Evolutionary conservation across 2,797 vertebrate species (phyloP).

Genomic region (Chiloscyllium punctatum): DNA sequence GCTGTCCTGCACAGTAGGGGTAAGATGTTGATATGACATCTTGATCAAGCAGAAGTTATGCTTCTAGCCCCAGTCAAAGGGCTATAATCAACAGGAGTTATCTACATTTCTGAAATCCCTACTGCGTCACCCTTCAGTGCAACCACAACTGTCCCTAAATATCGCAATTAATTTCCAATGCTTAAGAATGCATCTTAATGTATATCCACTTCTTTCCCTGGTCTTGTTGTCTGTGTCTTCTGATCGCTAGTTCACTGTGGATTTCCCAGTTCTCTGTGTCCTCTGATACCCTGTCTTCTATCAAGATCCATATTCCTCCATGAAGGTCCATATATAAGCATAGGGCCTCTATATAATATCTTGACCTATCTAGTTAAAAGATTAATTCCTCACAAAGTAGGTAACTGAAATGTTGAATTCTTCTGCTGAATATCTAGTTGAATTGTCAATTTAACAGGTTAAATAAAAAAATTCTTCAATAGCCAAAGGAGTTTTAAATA

Average conservation of each 20-base stretch:
- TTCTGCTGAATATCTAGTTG: not conserved
- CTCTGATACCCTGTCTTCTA: not conserved
- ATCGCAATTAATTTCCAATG: not conserved
- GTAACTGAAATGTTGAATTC: not conserved
- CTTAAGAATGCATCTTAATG: not conserved
- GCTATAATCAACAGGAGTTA: not conserved
- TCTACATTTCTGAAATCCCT: not conserved
- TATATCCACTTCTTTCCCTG: not conserved
- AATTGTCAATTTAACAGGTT: not conserved
- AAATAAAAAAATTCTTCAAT: not conserved
- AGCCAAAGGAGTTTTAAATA: not conserved
- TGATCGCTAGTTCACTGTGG: not conserved
- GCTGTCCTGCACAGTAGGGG: not conserved
- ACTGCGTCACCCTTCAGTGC: not conserved
- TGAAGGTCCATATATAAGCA: not conserved
- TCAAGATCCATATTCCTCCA: not conserved
- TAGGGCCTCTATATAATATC: too few relatives aligned
- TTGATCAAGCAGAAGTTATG: not conserved
- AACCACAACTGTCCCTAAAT: not conserved
- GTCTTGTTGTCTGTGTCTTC: not conserved
- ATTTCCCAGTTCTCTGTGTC: not conserved
- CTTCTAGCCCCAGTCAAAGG: not conserved
- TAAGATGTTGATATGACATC: not conserved
- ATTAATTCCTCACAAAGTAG: not conserved
- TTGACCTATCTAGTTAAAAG: not conserved